Percentiles rank a stretch among this genome's conserved stretches.
Conservation (phyloP, 1,140 invertebrate genomes). For the Tyrophagus putrescentiae region DNA sequence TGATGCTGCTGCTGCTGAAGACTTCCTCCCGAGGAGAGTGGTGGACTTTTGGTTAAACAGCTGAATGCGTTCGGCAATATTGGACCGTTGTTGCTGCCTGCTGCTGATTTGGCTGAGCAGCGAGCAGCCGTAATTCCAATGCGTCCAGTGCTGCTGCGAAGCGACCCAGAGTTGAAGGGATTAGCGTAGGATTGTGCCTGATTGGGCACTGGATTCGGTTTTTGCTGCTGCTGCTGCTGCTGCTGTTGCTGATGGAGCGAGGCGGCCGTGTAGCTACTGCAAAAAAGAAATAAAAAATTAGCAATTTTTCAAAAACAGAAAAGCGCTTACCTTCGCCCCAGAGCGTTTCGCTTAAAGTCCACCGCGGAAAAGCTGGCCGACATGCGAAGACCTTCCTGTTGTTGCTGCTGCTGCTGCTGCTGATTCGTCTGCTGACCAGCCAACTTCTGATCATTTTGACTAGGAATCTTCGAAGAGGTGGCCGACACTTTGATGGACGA, state of each 20-base stretch:
- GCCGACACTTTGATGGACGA: not conserved
- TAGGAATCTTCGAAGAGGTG: not conserved
- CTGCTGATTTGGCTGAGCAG: not conserved
- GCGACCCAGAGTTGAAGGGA: conserved; percentile 13
- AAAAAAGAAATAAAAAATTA: not conserved
- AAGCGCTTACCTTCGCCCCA: not conserved
- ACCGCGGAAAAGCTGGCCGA: not conserved
- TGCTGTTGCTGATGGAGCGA: not conserved
- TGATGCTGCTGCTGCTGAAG: not conserved
- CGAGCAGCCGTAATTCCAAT: not conserved
- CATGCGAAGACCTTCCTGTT: not conserved
- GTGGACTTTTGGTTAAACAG: conserved; percentile 9
- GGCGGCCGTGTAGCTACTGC: conserved; percentile 1
- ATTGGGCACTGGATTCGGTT: not conserved
- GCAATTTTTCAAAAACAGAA: not conserved
- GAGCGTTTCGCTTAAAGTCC: conserved; percentile 1
- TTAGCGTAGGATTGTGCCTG: not conserved
- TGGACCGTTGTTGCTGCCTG: not conserved
- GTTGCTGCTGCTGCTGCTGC: not conserved
- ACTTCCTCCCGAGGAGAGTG: too few relatives aligned
- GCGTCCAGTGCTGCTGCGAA: not conserved
- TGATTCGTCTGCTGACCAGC: not conserved
- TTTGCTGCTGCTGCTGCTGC: not conserved
- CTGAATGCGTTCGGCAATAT: not conserved
- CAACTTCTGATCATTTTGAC: too few relatives aligned